Evolutionary conservation across 2,113 vertebrate species (phyloP).

Genomic region (Sminthopsis crassicaudata): DNA sequence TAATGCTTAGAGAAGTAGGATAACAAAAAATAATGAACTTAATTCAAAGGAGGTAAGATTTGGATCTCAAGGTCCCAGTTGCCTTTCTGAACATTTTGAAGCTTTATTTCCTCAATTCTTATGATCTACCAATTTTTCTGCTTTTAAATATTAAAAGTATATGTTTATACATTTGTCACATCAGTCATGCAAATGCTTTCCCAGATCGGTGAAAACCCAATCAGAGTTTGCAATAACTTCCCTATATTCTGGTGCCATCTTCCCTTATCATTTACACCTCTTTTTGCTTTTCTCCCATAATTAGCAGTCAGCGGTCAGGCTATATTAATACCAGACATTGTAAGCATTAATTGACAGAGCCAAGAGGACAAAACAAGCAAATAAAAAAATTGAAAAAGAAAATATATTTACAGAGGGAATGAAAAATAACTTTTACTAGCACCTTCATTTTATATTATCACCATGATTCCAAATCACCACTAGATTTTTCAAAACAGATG

Average conservation of each 20-base stretch:
- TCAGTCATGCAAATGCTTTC: conserved; percentile 55
- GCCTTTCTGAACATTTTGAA: conserved; percentile 45
- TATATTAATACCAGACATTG: not conserved
- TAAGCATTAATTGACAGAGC: not conserved
- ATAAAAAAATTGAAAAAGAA: not conserved
- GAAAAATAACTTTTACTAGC: not conserved
- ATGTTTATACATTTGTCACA: conserved; percentile 2
- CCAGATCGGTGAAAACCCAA: conserved; percentile 22
- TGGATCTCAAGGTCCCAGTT: conserved; percentile 2
- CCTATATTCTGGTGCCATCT: not conserved
- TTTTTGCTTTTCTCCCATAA: conserved; percentile 28
- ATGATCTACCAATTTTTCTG: conserved; percentile 43
- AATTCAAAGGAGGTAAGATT: not conserved
- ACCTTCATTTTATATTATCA: not conserved
- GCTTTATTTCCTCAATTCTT: conserved; percentile 44
- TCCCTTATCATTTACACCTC: conserved; percentile 1
- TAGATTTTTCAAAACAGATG: not conserved
- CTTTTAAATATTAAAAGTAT: conserved; percentile 53
- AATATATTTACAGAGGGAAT: not conserved
- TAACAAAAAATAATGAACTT: conserved; percentile 29
- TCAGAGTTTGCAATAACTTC: not conserved
- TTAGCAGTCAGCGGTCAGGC: conserved; percentile 28
- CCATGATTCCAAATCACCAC: not conserved
- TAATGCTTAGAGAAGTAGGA: conserved; percentile 12
- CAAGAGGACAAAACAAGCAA: not conserved